Evolutionary conservation across 2,113 vertebrate species (phyloP), one percentile per base, ranked within the genome.

Genomic region (Sceloporus undulatus): DNA sequence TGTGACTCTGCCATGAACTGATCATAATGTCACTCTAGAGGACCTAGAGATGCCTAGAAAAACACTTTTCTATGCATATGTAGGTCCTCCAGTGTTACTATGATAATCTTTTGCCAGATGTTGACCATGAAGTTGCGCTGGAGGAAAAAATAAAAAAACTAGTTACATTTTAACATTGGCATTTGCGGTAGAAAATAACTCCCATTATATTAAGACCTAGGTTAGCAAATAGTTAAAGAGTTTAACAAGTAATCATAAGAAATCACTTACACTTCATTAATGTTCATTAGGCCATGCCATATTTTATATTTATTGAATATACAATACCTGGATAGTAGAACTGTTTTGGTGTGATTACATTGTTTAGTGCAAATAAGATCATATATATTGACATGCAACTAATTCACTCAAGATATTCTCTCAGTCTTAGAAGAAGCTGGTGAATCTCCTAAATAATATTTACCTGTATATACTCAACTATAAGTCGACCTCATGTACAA

Each of bases 301-400:
- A 73, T 83, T 89, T 85, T 77, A 90, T 82, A 74, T 91, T 93
- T 66, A 65, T 80, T 94, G 90, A 91, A 78, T 34, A 85, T 79
- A 91, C 3, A 93, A 90, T 85, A 94, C 82, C 85, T 89, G 88
- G 86, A 40, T 94, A 88, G 90, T 88, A 91, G 29, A 92, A 94
- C 85, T 85, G 59, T 66, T 54, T 84, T 91, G 77, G 92, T 94
- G 90, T 91, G 91, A 92, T 93, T 94, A 93, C 48, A 91, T 93
- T 80, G 52, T 19, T 56, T 74, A 93, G 92, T 94, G 93, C 92
- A 95, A 93, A 87, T 85, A 94, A 84, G 80, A 86, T 82, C 71
- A 88, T 84, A 91, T 92, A 92, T 62, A n/a, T 93, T 93, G 40
- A 89, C 94, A 95, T 95, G 93, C 94, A 95, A 85, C 59, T 88